Evolutionary conservation across 2,797 vertebrate genomes (phyloP).

Genomic region (Avahi laniger): DNA sequence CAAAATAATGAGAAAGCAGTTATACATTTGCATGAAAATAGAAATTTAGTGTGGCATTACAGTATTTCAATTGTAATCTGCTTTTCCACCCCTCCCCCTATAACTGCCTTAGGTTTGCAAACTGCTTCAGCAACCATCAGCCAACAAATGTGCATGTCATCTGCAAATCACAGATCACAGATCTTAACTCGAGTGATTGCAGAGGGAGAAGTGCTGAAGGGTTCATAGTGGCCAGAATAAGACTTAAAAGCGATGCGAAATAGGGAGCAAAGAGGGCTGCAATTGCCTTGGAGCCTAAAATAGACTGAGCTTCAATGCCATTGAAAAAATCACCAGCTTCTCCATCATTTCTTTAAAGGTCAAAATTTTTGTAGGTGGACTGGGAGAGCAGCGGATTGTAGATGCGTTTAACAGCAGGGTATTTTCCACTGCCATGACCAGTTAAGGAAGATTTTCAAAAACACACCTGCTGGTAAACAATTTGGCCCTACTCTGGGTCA

Average conservation of each 20-base stretch:
- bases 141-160: constrained; percentile 94
- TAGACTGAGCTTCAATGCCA: constrained; percentile 92
- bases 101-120: constrained; percentile 87
- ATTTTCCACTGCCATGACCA: constrained; percentile 99
- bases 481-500: constrained; percentile 97
- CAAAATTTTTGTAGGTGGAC: constrained; percentile 96
- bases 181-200: constrained; percentile 95
- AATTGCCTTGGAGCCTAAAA: constrained; percentile 93
- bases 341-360: constrained; percentile 99
- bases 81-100: neutral
- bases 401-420: constrained; percentile 97
- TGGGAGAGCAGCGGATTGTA: constrained; percentile 93
- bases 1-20: constrained; percentile 82
- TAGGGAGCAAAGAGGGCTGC: constrained; percentile 93
- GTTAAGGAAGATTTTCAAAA: constrained; percentile 97
- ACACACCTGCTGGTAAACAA: constrained; percentile 99
- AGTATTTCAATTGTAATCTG: constrained; percentile 76
- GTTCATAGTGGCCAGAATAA: constrained; percentile 91
- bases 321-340: constrained; percentile 89
- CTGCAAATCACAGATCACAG: constrained; percentile 95
- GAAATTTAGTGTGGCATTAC: constrained; percentile 81
- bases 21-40: constrained; percentile 86
- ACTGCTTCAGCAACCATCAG: constrained; percentile 91
- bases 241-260: constrained; percentile 96
- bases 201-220: constrained; percentile 94